A percentile compares a stretch with the other conserved stretches of the same genome.
These are phyloP conservation scores for Meiosimyza platycephala DNA, from an alignment of 2,888 invertebrate genomes.

Conservation along the genomic window DNA sequence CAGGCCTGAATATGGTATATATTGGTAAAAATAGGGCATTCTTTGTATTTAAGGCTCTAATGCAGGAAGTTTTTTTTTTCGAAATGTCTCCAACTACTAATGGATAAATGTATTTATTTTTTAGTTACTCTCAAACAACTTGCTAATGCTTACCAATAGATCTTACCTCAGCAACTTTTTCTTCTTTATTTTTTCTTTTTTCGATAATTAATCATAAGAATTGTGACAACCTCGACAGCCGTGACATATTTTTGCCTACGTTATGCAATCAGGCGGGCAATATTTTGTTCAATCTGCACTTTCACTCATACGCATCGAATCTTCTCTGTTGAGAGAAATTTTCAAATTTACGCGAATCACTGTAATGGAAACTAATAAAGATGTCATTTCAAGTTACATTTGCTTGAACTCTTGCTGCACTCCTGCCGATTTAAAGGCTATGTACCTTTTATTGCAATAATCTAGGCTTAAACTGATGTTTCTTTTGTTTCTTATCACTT, in stretches of 20 bases:
- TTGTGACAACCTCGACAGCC: constrained; percentile 19
- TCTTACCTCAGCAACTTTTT: too few relatives aligned
- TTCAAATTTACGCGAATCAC: constrained; percentile 22
- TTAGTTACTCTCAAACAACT: too few relatives aligned
- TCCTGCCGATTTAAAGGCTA: background rate
- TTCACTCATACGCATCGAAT: too few relatives aligned
- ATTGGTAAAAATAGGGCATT: too few relatives aligned
- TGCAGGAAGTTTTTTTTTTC: too few relatives aligned
- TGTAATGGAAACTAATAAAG: constrained; percentile 42
- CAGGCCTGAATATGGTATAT: too few relatives aligned
- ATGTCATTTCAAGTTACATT: constrained; percentile 36
- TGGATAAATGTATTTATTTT: too few relatives aligned
- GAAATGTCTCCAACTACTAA: too few relatives aligned
- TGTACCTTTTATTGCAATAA: background rate
- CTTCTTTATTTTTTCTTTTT: background rate
- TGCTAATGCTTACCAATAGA: too few relatives aligned
- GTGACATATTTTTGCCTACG: constrained; percentile 23
- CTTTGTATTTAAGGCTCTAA: too few relatives aligned
- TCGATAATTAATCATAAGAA: constrained; percentile 30
- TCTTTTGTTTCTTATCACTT: background rate
- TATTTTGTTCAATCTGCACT: background rate
- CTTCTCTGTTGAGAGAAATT: background rate
- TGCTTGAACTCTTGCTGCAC: background rate
- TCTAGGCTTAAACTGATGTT: background rate
- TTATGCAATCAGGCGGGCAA: constrained; percentile 24